Conservation (phyloP, 2,888 invertebrate genomes). For the Hypercompe scribonia region DNA sequence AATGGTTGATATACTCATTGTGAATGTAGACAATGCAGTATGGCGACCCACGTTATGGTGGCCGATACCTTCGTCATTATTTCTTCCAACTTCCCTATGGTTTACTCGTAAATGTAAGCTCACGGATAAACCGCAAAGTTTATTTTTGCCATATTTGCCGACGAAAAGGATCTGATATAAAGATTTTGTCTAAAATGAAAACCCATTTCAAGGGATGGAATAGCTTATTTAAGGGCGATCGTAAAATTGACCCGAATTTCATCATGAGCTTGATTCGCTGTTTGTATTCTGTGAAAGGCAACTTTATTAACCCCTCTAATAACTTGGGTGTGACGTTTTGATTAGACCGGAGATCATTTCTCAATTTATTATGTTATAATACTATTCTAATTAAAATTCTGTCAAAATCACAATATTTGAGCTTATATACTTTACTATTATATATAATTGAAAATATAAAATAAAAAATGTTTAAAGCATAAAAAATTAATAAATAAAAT, state of each 20-base stretch:
- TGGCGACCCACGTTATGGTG: too few relatives aligned
- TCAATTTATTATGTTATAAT: not conserved
- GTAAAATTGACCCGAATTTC: slow-evolving; percentile 4
- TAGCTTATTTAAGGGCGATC: not conserved
- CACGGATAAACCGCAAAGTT: not conserved
- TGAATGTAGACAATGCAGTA: too few relatives aligned
- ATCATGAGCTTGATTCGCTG: not conserved
- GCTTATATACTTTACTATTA: too few relatives aligned
- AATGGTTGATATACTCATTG: too few relatives aligned
- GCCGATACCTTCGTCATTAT: not conserved
- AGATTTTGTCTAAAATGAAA: not conserved
- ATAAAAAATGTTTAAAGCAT: too few relatives aligned
- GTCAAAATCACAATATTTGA: too few relatives aligned
- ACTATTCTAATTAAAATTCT: too few relatives aligned
- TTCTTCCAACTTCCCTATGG: not conserved
- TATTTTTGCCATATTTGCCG: not conserved
- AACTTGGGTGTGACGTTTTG: slow-evolving; percentile 14
- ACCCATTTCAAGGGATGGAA: slow-evolving; percentile 1
- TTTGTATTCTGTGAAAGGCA: not conserved
- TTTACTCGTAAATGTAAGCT: not conserved
- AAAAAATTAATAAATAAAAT: too few relatives aligned
- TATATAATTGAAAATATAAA: too few relatives aligned
- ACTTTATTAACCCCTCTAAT: not conserved
- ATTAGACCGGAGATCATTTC: too few relatives aligned
- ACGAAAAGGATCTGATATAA: not conserved